Evolutionary conservation across 2,888 invertebrate species (phyloP).

Genomic region (Chironomus tentans): DNA sequence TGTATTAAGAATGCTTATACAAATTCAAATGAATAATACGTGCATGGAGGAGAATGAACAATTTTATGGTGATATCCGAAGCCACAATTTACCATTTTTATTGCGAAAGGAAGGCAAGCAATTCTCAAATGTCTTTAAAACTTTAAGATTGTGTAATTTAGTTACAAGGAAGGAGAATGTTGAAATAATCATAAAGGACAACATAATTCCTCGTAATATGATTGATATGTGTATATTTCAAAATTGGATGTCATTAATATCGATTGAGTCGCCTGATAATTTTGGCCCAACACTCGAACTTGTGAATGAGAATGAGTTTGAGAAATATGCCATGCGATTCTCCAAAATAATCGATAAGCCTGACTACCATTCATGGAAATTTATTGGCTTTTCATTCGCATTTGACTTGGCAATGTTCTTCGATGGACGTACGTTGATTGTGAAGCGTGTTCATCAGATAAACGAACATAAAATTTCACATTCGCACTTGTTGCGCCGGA

Average conservation of each 20-base stretch:
- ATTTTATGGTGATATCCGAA: not conserved
- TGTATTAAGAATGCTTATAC: not conserved
- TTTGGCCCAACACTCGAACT: conserved; percentile 6
- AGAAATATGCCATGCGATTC: conserved; percentile 4
- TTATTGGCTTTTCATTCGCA: conserved; percentile 5
- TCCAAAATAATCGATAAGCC: conserved; percentile 10
- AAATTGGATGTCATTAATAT: conserved; percentile 19
- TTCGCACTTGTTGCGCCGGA: not conserved
- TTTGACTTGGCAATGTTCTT: conserved; percentile 19
- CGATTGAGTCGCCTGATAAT: conserved; percentile 15
- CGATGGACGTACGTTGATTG: conserved; percentile 11
- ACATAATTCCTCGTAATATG: not conserved
- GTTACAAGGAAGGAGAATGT: conserved; percentile 1
- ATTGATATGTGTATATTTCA: not conserved
- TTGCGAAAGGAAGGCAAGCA: not conserved
- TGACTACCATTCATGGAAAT: conserved; percentile 13
- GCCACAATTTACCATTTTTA: not conserved
- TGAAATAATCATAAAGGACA: not conserved
- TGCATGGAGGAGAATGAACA: not conserved
- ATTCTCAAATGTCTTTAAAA: not conserved
- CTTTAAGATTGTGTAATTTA: not conserved
- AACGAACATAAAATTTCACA: conserved; percentile 15
- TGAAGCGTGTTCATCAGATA: conserved; percentile 17
- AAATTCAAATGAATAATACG: conserved; percentile 3
- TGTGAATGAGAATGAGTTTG: not conserved